Evolutionary conservation across 2,888 invertebrate species (phyloP).

Genomic region (Nyleta sp.): DNA sequence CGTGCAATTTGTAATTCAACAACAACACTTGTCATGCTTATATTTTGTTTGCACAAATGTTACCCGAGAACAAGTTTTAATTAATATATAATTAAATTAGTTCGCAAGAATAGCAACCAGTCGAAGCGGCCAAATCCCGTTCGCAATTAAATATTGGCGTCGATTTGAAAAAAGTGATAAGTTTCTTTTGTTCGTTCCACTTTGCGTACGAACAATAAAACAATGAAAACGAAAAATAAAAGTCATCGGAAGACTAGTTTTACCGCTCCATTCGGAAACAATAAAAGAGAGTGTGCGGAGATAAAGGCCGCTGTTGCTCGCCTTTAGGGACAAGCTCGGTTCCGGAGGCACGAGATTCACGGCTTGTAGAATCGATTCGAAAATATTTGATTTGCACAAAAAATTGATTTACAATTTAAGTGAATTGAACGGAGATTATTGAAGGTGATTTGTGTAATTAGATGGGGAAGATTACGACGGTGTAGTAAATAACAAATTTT

Average conservation of each 20-base stretch:
- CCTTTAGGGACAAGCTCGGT: too few species aligned
- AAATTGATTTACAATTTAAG: too few species aligned
- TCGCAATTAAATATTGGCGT: conserved; percentile 23
- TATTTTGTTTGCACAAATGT: conserved; percentile 8
- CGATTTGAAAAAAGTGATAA: conserved; percentile 29
- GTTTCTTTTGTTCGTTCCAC: conserved; percentile 16
- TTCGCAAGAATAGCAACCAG: neutral
- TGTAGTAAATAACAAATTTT: too few species aligned
- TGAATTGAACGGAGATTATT: too few species aligned
- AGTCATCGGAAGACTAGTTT: conserved; percentile 29
- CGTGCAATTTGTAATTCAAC: conserved; percentile 25
- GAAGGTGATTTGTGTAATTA: too few species aligned
- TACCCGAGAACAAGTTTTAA: conserved; percentile 23
- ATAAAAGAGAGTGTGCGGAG: conserved; percentile 20
- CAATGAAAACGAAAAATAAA: conserved; percentile 31
- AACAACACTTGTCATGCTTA: conserved; percentile 3
- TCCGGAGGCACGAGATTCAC: too few species aligned
- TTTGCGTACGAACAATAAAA: conserved; percentile 32
- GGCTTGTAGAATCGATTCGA: too few species aligned
- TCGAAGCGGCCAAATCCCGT: conserved; percentile 14
- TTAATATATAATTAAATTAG: conserved; percentile 41
- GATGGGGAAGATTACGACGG: too few species aligned
- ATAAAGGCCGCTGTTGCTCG: conserved; percentile 11
- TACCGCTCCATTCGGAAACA: conserved; percentile 27
- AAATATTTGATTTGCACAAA: too few species aligned